Conservation (phyloP, 2,113 vertebrate genomes). For the Mustelus asterias region DNA sequence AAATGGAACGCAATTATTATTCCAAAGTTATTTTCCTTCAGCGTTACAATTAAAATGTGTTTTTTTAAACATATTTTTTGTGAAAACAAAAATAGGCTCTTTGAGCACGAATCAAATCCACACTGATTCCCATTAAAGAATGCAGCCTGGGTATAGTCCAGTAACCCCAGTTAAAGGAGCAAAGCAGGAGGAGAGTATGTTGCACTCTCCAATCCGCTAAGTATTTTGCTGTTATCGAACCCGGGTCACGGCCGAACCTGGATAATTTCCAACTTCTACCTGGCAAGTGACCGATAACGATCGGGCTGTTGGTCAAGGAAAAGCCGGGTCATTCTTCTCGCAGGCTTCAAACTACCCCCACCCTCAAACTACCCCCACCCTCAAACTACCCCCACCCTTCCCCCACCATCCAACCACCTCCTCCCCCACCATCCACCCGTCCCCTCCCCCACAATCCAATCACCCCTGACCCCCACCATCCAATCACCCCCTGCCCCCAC, state of each 20-base stretch:
- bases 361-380: no score
- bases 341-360: no score
- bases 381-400: no score
- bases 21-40: background rate
- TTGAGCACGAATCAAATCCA: background rate
- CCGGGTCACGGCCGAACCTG: no score
- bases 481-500: no score
- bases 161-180: background rate
- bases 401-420: no score
- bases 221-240: background rate
- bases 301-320: background rate
- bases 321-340: no score
- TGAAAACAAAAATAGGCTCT: background rate
- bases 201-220: background rate
- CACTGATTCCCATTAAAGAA: background rate
- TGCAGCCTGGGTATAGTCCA: background rate
- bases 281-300: background rate
- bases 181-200: background rate
- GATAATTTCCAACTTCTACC: background rate
- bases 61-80: background rate
- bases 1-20: background rate
- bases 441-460: no score
- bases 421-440: background rate
- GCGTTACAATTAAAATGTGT: background rate
- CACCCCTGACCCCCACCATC: no score